Conservation (phyloP, 2,113 vertebrate species). For the Cavia porcellus region DNA sequence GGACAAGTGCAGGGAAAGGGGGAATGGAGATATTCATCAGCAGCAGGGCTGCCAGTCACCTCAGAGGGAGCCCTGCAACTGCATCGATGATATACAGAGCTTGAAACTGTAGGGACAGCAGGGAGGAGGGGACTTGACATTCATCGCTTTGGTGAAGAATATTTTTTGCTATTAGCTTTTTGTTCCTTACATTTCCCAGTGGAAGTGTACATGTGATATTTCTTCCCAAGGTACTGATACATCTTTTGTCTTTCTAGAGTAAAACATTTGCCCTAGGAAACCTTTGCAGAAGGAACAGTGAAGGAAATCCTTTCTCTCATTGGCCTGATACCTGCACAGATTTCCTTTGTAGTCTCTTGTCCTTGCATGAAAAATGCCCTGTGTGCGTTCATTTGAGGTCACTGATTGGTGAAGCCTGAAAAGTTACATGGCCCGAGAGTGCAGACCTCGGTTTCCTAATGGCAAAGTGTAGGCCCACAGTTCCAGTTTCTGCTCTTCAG, state of each 20-base stretch:
- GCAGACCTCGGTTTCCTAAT: neutral
- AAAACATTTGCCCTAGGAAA: neutral
- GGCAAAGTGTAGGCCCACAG: neutral
- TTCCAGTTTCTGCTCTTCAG: slow-evolving; percentile 42
- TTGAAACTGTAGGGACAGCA: neutral
- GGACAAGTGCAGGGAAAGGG: neutral
- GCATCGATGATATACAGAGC: neutral
- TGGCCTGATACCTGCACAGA: neutral
- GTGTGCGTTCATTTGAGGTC: neutral
- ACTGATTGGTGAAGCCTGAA: neutral
- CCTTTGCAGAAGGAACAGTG: neutral
- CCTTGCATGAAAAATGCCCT: accelerated
- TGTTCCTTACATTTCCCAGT: neutral
- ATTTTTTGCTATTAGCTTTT: neutral
- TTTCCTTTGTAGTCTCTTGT: neutral
- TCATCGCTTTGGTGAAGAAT: neutral
- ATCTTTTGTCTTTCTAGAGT: neutral
- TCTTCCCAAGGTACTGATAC: neutral
- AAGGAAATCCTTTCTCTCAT: neutral
- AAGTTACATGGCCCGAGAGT: neutral
- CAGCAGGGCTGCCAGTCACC: neutral
- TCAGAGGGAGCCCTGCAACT: neutral
- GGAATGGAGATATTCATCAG: neutral
- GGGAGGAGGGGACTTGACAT: neutral
- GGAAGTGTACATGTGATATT: neutral